phyloP scores from a whole-genome alignment of 2,113 vertebrate species.

The Marmota monax region DNA sequence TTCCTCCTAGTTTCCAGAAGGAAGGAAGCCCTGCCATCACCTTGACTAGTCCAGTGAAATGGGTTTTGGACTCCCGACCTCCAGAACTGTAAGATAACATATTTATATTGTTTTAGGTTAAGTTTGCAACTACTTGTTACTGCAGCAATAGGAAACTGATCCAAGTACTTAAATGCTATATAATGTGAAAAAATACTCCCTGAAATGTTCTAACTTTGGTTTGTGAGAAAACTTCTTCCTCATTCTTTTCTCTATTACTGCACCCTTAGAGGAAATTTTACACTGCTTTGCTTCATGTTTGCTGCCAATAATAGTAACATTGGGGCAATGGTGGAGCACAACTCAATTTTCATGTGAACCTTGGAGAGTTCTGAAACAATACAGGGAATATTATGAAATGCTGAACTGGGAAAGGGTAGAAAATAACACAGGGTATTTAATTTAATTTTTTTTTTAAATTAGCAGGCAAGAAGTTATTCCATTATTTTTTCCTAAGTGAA shows the following conservation, averaged over 20 bases:
- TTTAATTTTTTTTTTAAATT: background rate
- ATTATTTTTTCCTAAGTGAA: background rate
- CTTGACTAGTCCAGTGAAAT: too few relatives aligned
- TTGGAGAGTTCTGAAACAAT: background rate
- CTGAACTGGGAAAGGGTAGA: constrained; percentile 3
- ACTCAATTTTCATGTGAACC: background rate
- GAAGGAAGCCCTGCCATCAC: background rate
- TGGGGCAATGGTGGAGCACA: background rate
- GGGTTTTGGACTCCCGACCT: background rate
- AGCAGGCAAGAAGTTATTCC: background rate
- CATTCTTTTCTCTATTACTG: background rate
- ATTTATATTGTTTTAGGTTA: background rate
- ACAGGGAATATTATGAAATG: background rate
- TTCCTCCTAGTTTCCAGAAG: too few relatives aligned
- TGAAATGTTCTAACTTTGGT: background rate
- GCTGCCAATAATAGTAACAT: background rate
- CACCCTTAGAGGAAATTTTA: background rate
- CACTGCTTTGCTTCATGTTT: background rate
- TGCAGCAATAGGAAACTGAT: background rate
- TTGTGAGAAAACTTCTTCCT: background rate
- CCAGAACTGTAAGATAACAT: background rate
- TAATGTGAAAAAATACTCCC: background rate
- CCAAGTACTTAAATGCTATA: background rate
- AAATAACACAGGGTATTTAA: background rate
- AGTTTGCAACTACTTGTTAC: background rate